Evolutionary conservation across 2,888 invertebrate genomes (phyloP).

Genomic region (Bombylius major): DNA sequence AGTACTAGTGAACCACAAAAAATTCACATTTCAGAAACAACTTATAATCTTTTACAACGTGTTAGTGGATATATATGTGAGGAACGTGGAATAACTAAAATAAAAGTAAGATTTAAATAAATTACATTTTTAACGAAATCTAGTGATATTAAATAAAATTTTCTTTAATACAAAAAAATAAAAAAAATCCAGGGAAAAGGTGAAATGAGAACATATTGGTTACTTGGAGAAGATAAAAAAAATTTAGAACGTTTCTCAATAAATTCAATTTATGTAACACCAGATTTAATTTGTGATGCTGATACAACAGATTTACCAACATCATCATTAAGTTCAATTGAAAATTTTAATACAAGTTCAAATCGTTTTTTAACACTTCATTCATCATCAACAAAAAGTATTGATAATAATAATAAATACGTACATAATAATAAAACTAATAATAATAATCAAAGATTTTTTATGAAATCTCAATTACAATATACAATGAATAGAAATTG

Average conservation of each 20-base stretch:
- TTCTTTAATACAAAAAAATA: neutral
- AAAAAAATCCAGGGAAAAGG: conserved; percentile 50
- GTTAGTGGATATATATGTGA: conserved; percentile 60
- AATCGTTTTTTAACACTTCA: neutral
- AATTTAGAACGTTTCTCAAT: neutral
- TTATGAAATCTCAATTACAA: conserved; percentile 7
- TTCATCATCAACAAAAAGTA: no score
- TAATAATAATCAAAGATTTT: no score
- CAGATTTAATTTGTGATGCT: conserved; percentile 29
- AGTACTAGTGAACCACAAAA: conserved; percentile 59
- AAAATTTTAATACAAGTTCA: neutral
- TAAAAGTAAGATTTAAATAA: conserved; percentile 45
- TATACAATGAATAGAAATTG: conserved; percentile 18
- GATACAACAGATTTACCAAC: conserved; percentile 16
- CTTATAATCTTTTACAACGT: conserved; percentile 50
- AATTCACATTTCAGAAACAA: conserved; percentile 64
- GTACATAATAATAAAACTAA: no score
- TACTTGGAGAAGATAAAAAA: conserved; percentile 44
- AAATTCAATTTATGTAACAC: conserved; percentile 20
- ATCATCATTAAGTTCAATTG: neutral
- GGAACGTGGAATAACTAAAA: conserved; percentile 57
- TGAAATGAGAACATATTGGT: conserved; percentile 62
- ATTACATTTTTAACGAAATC: neutral
- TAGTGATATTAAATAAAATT: neutral
- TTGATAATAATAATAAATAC: no score